Conservation (phyloP, 92 coral and sea anemone genomes). For the Diadumene lineata region DNA sequence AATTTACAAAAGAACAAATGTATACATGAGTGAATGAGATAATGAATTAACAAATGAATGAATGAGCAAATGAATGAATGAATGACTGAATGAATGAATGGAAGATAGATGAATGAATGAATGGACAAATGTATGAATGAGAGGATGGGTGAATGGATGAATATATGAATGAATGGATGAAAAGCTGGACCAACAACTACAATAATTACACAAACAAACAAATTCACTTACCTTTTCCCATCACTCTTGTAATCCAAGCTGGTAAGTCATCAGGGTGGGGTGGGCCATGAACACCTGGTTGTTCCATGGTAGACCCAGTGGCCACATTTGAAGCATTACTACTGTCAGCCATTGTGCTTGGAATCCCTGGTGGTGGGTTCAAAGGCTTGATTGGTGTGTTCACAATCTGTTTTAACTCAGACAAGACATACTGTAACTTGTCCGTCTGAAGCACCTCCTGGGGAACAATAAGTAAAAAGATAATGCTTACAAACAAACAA, state of each 20-base stretch:
- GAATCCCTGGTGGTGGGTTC: slow-evolving; percentile 51
- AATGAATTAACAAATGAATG: neutral
- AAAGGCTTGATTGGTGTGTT: slow-evolving; percentile 87
- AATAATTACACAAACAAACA: too few relatives aligned
- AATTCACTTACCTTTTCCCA: slow-evolving; percentile 94
- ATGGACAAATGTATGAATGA: too few relatives aligned
- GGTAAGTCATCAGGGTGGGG: slow-evolving; percentile 92
- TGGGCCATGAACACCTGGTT: slow-evolving; percentile 36
- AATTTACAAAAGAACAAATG: neutral
- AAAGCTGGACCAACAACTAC: neutral
- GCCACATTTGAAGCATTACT: slow-evolving; percentile 19
- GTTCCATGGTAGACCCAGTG: slow-evolving; percentile 30
- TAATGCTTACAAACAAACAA: too few relatives aligned
- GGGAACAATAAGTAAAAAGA: neutral
- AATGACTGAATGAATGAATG: neutral
- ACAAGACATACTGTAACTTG: slow-evolving; percentile 77
- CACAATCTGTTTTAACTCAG: slow-evolving; percentile 64
- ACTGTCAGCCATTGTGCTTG: slow-evolving; percentile 33
- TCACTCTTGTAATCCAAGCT: slow-evolving; percentile 84
- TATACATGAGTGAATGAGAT: neutral
- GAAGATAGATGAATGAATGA: too few relatives aligned
- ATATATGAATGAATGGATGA: too few relatives aligned
- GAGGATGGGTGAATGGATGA: too few relatives aligned
- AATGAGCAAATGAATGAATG: too few relatives aligned
- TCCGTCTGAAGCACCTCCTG: slow-evolving; percentile 92